Conservation (phyloP, 2,797 vertebrate species). For the Pangasius sanitwongsei region DNA sequence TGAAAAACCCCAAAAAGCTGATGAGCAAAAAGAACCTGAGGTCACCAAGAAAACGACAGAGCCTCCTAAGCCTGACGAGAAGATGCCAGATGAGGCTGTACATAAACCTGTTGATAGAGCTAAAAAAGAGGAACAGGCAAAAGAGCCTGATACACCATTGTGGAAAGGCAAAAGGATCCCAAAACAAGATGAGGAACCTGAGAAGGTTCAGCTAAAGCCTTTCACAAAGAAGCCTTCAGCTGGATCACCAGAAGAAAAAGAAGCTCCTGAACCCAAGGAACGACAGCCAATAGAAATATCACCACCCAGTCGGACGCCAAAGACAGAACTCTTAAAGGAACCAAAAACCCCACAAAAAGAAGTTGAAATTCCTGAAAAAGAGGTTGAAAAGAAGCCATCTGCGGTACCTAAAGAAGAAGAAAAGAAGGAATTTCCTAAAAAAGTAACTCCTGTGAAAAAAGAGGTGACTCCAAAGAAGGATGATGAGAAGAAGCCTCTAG, state of each 20-base stretch:
- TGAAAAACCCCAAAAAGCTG: conserved; percentile 53
- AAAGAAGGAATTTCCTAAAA: conserved; percentile 60
- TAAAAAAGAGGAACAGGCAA: conserved; percentile 65
- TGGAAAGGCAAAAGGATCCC: conserved; percentile 69
- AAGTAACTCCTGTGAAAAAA: conserved; percentile 60
- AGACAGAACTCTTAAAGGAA: conserved; percentile 63
- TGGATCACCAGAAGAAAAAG: conserved; percentile 66
- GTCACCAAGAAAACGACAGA: conserved; percentile 61
- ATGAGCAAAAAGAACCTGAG: conserved; percentile 31
- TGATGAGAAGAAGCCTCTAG: conserved; percentile 68
- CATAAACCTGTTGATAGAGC: conserved; percentile 64
- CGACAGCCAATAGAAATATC: conserved; percentile 61
- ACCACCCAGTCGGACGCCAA: conserved; percentile 46
- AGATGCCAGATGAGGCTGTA: conserved; percentile 60
- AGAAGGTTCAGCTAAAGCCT: conserved; percentile 72
- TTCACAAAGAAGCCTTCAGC: conserved; percentile 68
- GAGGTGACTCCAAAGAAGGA: conserved; percentile 67
- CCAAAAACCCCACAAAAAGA: conserved; percentile 58
- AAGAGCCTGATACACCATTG: conserved; percentile 59
- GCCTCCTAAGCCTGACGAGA: conserved; percentile 56
- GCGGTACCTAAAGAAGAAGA: conserved; percentile 56
- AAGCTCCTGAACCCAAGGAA: conserved; percentile 65
- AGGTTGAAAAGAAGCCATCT: conserved; percentile 62
- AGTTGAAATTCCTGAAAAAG: conserved; percentile 61
- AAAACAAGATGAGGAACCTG: conserved; percentile 67